Conservation (phyloP, 92 coral and sea anemone genomes). For the Phenganax marumi region DNA sequence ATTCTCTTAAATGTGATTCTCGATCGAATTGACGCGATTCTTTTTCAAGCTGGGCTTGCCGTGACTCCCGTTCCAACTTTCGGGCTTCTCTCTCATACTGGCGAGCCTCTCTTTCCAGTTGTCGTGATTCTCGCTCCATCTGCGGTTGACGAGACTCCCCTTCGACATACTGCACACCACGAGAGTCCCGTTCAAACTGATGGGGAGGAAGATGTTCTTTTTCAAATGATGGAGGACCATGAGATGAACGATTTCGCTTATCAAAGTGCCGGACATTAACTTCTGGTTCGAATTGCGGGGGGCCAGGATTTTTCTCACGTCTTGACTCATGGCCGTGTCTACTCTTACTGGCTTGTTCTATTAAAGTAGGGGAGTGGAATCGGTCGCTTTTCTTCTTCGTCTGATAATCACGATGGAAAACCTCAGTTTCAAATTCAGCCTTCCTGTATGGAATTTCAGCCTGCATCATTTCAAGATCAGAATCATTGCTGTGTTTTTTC, state of each 20-base stretch:
- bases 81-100: background rate
- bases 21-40: conserved; percentile 7
- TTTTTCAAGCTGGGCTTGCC: conserved; percentile 11
- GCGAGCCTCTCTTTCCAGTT: conserved; percentile 15
- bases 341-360: conserved; percentile 10
- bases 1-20: background rate
- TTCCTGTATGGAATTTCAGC: conserved; percentile 22
- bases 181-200: conserved; percentile 1
- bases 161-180: background rate
- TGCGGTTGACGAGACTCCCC: conserved; percentile 11
- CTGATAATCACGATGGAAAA: background rate
- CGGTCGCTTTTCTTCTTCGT: conserved; percentile 10
- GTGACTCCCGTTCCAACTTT: conserved; percentile 3
- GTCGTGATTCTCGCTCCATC: conserved; percentile 9
- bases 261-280: background rate
- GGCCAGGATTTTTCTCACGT: conserved; percentile 14
- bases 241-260: conserved; percentile 2
- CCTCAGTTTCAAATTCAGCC: conserved; percentile 12
- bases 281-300: conserved; percentile 1
- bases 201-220: background rate
- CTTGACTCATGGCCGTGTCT: conserved; percentile 18
- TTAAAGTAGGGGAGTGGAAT: background rate
- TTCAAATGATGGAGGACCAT: conserved; percentile 10
- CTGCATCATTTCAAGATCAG: conserved; percentile 9
- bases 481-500: conserved; percentile 38